Base-by-base conservation (phyloP, 2,797 vertebrate genomes). In the Leptatherina wallacei region DNA sequence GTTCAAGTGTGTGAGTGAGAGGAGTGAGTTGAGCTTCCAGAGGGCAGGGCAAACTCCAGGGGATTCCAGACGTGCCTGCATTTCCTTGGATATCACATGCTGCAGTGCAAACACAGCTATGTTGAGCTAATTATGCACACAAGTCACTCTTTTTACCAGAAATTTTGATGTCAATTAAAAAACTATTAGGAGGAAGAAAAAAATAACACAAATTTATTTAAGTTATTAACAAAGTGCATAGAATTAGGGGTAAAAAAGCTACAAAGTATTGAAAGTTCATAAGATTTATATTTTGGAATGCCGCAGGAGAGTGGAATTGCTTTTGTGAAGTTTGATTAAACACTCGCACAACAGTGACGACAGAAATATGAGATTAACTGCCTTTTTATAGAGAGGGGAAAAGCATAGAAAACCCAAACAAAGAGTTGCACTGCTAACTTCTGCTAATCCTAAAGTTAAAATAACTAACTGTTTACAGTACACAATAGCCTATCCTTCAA, bases 51-150 rank as follows among this genome's bases (percentile, higher is more conserved):
- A 66, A 77, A 57, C 88, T 93, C 91, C 90, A 88, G 85, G 63
- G 90, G 91, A 94, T 93, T 94, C 93, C 92, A 84, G 72, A 71
- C 89, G 92, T 94, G 90, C 89, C 91, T 92, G 88, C n/a, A 72
- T 91, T 93, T 94, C 91, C 90, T 88, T 73, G 74, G 73, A 73
- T 44, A 72, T 92, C 90, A 92, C 74, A 74, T 89, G 85, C 56
- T 62, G 40, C 10, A 69, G 66, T 49, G 75, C 85, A 88, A 88
- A 88, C 78, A 83, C 44, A 58, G 71, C 77, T 69, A 61, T 18
- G 54, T 59, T 14, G 66, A 62, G 72, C 74, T 80, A 81, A 88
- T 84, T 76, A 80, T 74, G 83, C 51, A 54, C 55, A 59, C n/a
- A 32, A 66, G 33, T 20, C 24, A 59, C n/a, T 32, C 47, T 18